phyloP scores from a whole-genome alignment of 1,140 invertebrate genomes.

The Cardiocondyla obscurior region DNA sequence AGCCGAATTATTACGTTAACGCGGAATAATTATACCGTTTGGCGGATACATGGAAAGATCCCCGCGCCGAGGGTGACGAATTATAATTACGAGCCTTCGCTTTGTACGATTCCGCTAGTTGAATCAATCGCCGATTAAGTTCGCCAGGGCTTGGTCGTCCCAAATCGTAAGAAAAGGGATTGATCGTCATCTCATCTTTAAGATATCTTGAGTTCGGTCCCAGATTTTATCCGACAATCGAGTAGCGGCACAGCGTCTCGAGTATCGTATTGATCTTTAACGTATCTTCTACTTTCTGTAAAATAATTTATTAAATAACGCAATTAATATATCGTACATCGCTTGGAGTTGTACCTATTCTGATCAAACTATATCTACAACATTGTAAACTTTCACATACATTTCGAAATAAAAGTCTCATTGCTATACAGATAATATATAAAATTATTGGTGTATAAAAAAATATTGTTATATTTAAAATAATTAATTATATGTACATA shows the following conservation, averaged over 20 bases:
- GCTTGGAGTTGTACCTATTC: not conserved
- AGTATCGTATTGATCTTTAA: not conserved
- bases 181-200: not conserved
- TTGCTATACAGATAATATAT: slow-evolving; percentile 16
- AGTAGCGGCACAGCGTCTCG: not conserved
- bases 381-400: not conserved
- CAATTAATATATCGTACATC: slow-evolving; percentile 3
- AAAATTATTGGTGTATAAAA: slow-evolving; percentile 12
- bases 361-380: no score
- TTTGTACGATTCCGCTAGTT: not conserved
- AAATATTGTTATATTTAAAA: slow-evolving; percentile 15
- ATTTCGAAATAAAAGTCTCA: slow-evolving; percentile 1
- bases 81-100: not conserved
- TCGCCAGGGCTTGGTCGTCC: not conserved
- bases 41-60: not conserved
- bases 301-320: slow-evolving; percentile 5
- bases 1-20: not conserved
- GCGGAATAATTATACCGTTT: not conserved
- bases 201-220: not conserved
- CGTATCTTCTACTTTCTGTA: not conserved
- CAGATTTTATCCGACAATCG: not conserved
- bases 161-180: not conserved
- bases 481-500: not conserved
- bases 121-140: not conserved
- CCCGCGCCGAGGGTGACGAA: not conserved